Conservation (phyloP, 2,797 vertebrate species). For the Malacoraja senta region DNA sequence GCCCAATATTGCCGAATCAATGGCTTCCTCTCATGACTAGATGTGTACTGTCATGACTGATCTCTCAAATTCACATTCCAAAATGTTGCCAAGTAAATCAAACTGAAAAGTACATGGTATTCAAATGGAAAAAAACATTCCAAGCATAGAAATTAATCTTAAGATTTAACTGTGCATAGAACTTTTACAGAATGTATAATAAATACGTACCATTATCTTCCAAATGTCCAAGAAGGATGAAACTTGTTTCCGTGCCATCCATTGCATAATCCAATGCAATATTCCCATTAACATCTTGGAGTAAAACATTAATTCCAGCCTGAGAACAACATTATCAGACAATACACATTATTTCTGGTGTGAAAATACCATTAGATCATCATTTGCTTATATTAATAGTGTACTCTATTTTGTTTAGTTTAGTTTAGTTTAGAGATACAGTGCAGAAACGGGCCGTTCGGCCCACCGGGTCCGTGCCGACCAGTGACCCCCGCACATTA, state of each 20-base stretch:
- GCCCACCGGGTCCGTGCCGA: too few relatives aligned
- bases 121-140: not conserved
- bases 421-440: not conserved
- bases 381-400: not conserved
- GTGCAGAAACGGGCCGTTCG: too few relatives aligned
- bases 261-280: constrained; percentile 78
- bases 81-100: not conserved
- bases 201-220: constrained; percentile 77
- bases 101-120: too few relatives aligned
- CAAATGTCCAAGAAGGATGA: constrained; percentile 75
- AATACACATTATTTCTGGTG: not conserved
- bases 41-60: not conserved
- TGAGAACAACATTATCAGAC: constrained; percentile 45
- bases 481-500: too few relatives aligned
- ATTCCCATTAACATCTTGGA: constrained; percentile 85
- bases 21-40: not conserved
- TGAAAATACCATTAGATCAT: not conserved
- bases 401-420: too few relatives aligned
- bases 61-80: not conserved
- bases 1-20: not conserved
- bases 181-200: not conserved
- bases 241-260: constrained; percentile 79
- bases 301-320: constrained; percentile 80
- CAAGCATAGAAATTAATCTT: not conserved
- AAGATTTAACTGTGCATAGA: not conserved